phyloP scores from a whole-genome alignment of 2,797 vertebrate genomes.

The Garrulus glandarius region DNA sequence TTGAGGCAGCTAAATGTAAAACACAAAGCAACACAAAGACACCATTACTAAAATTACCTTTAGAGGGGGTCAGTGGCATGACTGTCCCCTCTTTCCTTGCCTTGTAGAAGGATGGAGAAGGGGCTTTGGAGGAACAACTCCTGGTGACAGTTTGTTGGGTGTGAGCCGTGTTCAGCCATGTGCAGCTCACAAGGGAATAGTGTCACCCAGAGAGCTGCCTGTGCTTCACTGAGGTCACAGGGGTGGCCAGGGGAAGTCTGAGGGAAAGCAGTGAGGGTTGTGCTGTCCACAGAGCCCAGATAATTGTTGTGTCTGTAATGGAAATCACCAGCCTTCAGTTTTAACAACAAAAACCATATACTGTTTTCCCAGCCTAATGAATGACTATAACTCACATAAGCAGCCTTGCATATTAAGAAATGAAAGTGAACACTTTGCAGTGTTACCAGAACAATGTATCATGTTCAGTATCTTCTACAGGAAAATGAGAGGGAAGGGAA shows the following conservation, averaged over 20 bases:
- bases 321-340: not conserved
- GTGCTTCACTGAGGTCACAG: not conserved
- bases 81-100: not conserved
- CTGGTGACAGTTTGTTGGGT: not conserved
- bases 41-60: not conserved
- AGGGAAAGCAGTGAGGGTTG: not conserved
- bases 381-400: not conserved
- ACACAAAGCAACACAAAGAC: not conserved
- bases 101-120: not conserved
- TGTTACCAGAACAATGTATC: not conserved
- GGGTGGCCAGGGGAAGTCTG: not conserved
- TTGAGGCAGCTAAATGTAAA: not conserved
- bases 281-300: not conserved
- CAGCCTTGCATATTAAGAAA: not conserved
- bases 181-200: not conserved
- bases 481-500: not conserved
- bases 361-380: not conserved
- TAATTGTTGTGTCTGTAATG: not conserved
- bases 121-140: not conserved
- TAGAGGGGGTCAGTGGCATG: not conserved
- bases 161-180: accelerated
- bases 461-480: not conserved
- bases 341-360: not conserved
- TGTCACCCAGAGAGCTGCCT: not conserved
- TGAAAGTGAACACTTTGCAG: not conserved